Base-by-base conservation (phyloP, 2,797 vertebrate genomes). In the Pithecia hirsuta region DNA sequence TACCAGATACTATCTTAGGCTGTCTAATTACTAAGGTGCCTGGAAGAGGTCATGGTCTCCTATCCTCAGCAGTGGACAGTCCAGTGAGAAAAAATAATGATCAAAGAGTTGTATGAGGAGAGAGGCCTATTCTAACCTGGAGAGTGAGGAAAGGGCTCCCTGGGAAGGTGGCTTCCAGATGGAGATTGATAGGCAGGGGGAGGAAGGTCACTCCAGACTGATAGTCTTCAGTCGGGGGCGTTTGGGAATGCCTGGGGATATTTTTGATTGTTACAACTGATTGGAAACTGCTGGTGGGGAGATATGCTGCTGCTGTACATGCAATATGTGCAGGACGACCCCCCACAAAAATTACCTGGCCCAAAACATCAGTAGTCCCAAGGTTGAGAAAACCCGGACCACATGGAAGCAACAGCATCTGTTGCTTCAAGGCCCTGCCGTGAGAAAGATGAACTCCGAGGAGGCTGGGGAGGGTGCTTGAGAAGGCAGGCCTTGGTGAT, bases 31-130 rank as follows among this genome's bases (percentile, higher is more conserved):
- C 19, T 75, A 39, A 19, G 8, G 3, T 41, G 64, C 36, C 10
- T 46, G n/a, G 46, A 12, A 17, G 46, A 36, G 46, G 44, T 44
- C 15, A 19, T 41, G 50, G 26, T 41, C 75, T 52, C 28, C 61
- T 44, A 30, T 36, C 55, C 46, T 82, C 7, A 80, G 22, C n/a
- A 57, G 46, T 15, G 20, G 46, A 8, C 5, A 78, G 64, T 78
- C 50, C 33, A 55, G 6, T 48, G 41, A 75, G 55, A 28, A 12
- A 50, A 15, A 30, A 7, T 24, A 4, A 20, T 52, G 20, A n/a
- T 22, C 26, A 30, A 11, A 46, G 10, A 36, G n/a, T n/a, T 11
- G 0, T 9, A 8, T 20, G 3, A n/a, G 39, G 30, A 36, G 33
- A n/a, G 44, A 93, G 86, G 11, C 46, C 24, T 30, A 7, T 61